Base-by-base conservation (phyloP, 2,888 invertebrate genomes). In the Nyleta sp. region DNA sequence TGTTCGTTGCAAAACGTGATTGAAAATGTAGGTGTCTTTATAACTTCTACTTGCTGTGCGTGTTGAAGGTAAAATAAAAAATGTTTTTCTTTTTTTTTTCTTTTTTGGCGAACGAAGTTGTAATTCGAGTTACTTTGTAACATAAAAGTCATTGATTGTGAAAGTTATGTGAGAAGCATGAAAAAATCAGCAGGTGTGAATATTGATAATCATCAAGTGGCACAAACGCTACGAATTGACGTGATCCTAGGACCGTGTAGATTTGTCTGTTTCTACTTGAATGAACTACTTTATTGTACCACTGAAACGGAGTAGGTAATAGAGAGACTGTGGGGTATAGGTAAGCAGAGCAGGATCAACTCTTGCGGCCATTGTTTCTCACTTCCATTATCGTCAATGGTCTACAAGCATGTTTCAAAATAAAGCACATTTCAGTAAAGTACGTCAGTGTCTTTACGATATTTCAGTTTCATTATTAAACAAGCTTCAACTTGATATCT, bases 271-370 rank as follows among this genome's bases (percentile, higher is more conserved):
- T 50, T 57, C 64, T 64, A 72, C 17, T 31, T 46, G 35, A 64
- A 42, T 18, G 22, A 52, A 50, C 62, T 76, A 72, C 57, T 57
- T 72, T 57, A 76, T 70, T 81, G 83, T 83, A 82, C 84, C 80
- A 83, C 79, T 82, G 82, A 82, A 78, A 85, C 81, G 71, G 85
- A 84, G 78, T 82, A 85, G 70, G 81, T 82, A 83, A 85, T 84
- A 82, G 84, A 85, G 81, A 85, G 82, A 78, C 84, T 84, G 82
- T 84, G 82, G 78, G 84, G 83, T 83, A 83, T 83, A 78, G 84
- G 84, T 83, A 85, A 82, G 83, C 81, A 85, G 84, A 83, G 81
- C 82, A 82, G 83, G 78, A 82, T 71, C 82, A 78, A 80, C 80
- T 83, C 83, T 80, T 65, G 82, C 74, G 80, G 80, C 82, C 82